These are phyloP conservation scores for Melopsittacus undulatus DNA, from an alignment of 2,797 vertebrate genomes.

Conservation along the genomic window DNA sequence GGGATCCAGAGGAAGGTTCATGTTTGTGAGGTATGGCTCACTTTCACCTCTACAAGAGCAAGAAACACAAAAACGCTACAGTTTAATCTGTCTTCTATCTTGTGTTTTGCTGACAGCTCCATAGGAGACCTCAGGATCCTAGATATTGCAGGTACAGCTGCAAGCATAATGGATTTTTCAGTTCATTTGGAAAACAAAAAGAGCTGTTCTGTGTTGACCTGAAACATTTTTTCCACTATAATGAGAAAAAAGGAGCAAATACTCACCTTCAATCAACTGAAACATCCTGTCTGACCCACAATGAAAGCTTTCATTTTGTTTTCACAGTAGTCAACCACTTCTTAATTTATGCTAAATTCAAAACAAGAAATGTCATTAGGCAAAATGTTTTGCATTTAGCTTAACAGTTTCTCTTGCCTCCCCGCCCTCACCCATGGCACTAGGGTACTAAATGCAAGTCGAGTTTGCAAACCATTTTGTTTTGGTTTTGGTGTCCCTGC, in stretches of 20 bases:
- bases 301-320: neutral
- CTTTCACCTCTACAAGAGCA: neutral
- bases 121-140: neutral
- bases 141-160: conserved; percentile 43
- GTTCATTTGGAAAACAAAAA: conserved; percentile 58
- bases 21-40: neutral
- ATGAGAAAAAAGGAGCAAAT: conserved; percentile 29
- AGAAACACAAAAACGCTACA: neutral
- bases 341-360: conserved; percentile 2
- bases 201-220: conserved; percentile 29
- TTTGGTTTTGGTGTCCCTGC: neutral
- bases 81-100: neutral
- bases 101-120: conserved; percentile 28
- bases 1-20: neutral
- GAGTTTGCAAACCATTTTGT: neutral
- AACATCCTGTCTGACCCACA: conserved; percentile 18
- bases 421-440: neutral
- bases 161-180: conserved; percentile 53
- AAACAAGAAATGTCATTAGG: neutral
- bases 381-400: neutral
- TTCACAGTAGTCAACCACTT: neutral
- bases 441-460: neutral
- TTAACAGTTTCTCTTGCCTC: neutral
- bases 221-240: conserved; percentile 26
- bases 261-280: neutral